phyloP scores from a whole-genome alignment of 2,888 invertebrate species.

The Unio pictorum region DNA sequence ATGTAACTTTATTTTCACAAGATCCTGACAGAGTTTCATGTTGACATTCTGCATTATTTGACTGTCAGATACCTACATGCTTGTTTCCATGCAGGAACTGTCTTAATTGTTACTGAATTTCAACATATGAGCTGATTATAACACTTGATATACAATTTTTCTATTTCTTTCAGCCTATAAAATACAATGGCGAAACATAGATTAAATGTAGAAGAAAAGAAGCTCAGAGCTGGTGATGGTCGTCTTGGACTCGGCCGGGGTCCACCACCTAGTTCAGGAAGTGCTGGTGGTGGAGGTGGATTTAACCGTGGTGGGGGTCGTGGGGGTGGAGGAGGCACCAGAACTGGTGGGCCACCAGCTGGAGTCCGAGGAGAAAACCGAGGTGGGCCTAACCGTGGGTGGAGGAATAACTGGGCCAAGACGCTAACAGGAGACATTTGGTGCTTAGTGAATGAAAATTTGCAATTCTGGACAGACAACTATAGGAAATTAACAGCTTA shows the following conservation, averaged over 20 bases:
- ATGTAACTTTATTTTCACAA: too few species aligned
- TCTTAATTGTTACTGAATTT: neutral
- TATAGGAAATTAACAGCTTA: too few species aligned
- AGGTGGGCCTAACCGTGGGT: conserved; percentile 70
- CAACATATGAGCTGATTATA: neutral
- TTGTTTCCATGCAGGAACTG: neutral
- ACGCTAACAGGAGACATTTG: conserved; percentile 30
- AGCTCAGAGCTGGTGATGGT: conserved; percentile 62
- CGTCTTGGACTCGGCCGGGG: conserved; percentile 52
- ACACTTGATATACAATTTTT: conserved; percentile 2
- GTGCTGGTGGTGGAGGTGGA: conserved; percentile 45
- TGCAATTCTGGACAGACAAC: conserved; percentile 51
- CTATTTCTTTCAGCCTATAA: conserved; percentile 80
- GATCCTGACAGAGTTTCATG: too few species aligned
- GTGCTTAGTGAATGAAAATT: conserved; percentile 53
- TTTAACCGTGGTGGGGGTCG: conserved; percentile 49
- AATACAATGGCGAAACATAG: conserved; percentile 86
- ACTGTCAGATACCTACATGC: too few species aligned
- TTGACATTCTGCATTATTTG: too few species aligned
- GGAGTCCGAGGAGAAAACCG: conserved; percentile 72
- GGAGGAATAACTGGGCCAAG: conserved; percentile 46
- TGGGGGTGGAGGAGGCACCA: conserved; percentile 49
- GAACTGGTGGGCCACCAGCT: conserved; percentile 45
- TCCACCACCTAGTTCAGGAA: conserved; percentile 50
- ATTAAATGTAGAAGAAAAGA: conserved; percentile 94